Conservation (phyloP, 2,888 invertebrate genomes). For the Ornithoptera alexandrae region DNA sequence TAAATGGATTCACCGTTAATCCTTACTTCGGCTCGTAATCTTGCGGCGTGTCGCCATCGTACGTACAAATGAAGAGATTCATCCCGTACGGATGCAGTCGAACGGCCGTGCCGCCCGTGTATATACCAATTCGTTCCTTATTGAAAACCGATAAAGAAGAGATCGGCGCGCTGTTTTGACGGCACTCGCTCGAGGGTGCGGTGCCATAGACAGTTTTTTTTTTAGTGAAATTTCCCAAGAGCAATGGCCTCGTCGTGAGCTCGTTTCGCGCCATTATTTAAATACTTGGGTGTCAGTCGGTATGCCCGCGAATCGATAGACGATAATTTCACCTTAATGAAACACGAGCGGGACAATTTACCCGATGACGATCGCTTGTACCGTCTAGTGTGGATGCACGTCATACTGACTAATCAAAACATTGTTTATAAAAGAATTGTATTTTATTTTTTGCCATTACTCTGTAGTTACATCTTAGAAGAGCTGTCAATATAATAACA, state of each 20-base stretch:
- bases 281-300: slow-evolving; percentile 50
- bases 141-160: slow-evolving; percentile 15
- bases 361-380: slow-evolving; percentile 17
- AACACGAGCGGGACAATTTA: slow-evolving; percentile 25
- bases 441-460: background rate
- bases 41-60: slow-evolving; percentile 49
- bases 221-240: slow-evolving; percentile 57
- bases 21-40: slow-evolving; percentile 62
- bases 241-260: slow-evolving; percentile 55
- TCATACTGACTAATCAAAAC: background rate
- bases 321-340: slow-evolving; percentile 28
- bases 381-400: slow-evolving; percentile 14
- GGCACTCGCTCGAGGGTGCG: slow-evolving; percentile 14
- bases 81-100: slow-evolving; percentile 24
- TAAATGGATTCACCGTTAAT: slow-evolving; percentile 65
- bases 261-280: slow-evolving; percentile 60
- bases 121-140: slow-evolving; percentile 20
- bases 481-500: no score
- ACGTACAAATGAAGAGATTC: slow-evolving; percentile 67
- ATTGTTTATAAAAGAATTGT: background rate
- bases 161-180: slow-evolving; percentile 5
- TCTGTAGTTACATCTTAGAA: background rate
- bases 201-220: slow-evolving; percentile 41
- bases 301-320: slow-evolving; percentile 34
- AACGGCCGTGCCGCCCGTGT: slow-evolving; percentile 1